Base-by-base conservation (phyloP, 2,113 vertebrate genomes). In the Corythaeola cristata region DNA sequence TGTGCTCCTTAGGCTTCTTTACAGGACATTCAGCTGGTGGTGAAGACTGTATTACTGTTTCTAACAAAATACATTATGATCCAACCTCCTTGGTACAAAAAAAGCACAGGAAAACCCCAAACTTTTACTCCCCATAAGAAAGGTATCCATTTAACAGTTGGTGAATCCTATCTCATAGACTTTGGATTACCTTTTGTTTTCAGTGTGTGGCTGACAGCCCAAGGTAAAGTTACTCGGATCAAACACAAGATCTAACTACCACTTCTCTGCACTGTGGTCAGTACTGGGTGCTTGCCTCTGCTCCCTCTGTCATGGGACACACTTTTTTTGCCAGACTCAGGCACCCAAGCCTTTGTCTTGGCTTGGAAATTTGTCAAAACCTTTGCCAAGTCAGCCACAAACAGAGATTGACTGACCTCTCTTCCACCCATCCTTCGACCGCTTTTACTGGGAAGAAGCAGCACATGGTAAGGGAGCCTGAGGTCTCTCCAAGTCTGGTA, bases 1-100 rank as follows among this genome's bases (percentile, higher is more conserved):
- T 85, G 3, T 66, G 78, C 44, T 87, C 59, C 75, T 9, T 60
- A 41, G 2, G 2, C 59, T 93, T 94, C 89, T 92, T 96, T 95
- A 28, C 95, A 96, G 96, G 96, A 58, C 13, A 8, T 72, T 50
- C 74, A 88, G 74, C 79, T 93, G 88, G 63, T 96, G 93, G 50
- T 77, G 88, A 86, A 91, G 78, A 90, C 53, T 23, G 1, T 58
- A 23, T 18, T 60, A 68, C 24, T 35, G 7, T 56, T 95, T 63
- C 81, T 91, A 76, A 83, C 62, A 85, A 79, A 89, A 85, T 8
- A 26, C 5, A 0, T 39, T 53, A 44, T 55, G 33, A 66, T 33
- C 45, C 73, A 63, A 85, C 26, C 37, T 85, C 49, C 8, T 27
- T 37, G 23, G 6, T 47, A 50, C 20, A 33, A 53, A 94, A 39